Percentiles rank a stretch among this genome's conserved stretches.
These are phyloP conservation scores for Hydropotes inermis DNA, from an alignment of 2,113 vertebrate genomes.

Conservation along the genomic window DNA sequence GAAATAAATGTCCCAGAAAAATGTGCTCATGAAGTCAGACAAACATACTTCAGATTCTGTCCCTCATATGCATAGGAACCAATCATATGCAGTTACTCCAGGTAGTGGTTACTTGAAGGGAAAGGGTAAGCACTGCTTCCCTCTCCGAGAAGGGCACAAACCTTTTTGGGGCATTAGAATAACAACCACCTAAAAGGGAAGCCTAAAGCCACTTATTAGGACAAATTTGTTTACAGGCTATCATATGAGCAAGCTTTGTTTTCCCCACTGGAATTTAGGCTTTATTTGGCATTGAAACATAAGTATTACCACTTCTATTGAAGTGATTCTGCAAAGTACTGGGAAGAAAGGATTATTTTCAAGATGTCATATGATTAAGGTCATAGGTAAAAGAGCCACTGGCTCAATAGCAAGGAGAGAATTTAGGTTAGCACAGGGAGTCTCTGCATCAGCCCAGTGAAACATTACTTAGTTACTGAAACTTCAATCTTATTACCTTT, in stretches of 20 bases:
- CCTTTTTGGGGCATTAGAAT: background rate
- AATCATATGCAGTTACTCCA: background rate
- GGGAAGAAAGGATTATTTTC: conserved; percentile 32
- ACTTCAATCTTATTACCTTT: conserved; percentile 5
- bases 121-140: background rate
- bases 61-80: background rate
- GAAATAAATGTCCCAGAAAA: conserved; percentile 30
- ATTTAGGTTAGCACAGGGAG: conserved; percentile 4
- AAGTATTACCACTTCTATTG: conserved; percentile 42
- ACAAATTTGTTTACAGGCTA: conserved; percentile 40
- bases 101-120: background rate
- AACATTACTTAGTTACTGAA: background rate
- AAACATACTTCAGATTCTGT: background rate
- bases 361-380: conserved; percentile 21
- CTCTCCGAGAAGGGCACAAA: conserved; percentile 31
- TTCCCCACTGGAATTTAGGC: background rate
- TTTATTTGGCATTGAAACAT: conserved; percentile 30
- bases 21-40: background rate
- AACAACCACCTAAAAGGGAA: conserved; percentile 15
- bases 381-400: background rate
- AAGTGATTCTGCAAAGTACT: conserved; percentile 12
- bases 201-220: conserved; percentile 32
- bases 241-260: conserved; percentile 25
- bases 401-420: background rate
- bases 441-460: background rate